Evolutionary conservation across 2,888 invertebrate species (phyloP).

Genomic region (Lottia scabra): DNA sequence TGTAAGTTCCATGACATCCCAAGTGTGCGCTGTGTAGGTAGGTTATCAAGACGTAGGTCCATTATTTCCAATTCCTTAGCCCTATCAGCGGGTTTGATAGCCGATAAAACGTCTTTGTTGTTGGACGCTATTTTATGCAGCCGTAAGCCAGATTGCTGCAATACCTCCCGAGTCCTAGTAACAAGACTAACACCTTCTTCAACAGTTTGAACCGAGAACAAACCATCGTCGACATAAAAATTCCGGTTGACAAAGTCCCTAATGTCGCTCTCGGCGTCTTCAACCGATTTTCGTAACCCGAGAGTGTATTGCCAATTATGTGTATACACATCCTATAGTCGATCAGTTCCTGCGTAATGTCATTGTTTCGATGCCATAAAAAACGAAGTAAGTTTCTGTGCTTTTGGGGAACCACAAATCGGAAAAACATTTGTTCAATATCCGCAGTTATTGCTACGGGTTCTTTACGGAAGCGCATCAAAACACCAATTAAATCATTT

Average conservation of each 20-base stretch:
- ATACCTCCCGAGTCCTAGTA: constrained; percentile 21
- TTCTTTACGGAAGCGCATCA: constrained; percentile 27
- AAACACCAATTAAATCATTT: constrained; percentile 31
- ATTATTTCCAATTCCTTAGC: constrained; percentile 18
- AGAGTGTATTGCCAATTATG: constrained; percentile 34
- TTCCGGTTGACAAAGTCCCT: constrained; percentile 25
- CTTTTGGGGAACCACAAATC: constrained; percentile 25
- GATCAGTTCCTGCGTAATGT: constrained; percentile 18
- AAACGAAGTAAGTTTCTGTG: constrained; percentile 32
- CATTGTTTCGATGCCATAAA: constrained; percentile 31
- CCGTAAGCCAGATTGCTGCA: constrained; percentile 11
- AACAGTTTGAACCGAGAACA: constrained; percentile 20
- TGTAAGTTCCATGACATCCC: constrained; percentile 18
- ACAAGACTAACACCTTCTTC: constrained; percentile 27
- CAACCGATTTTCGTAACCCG: constrained; percentile 21
- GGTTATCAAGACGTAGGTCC: constrained; percentile 8
- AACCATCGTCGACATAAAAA: constrained; percentile 37
- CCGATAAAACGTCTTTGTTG: constrained; percentile 24
- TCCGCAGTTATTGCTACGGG: constrained; percentile 24
- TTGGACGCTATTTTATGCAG: constrained; percentile 37
- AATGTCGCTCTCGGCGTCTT: constrained; percentile 17
- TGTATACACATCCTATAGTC: constrained; percentile 35
- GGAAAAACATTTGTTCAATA: constrained; percentile 34
- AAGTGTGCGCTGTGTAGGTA: constrained; percentile 15
- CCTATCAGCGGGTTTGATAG: constrained; percentile 19